These are phyloP conservation scores for Mallateleia sp. DNA, from an alignment of 2,888 invertebrate species.

Conservation along the genomic window DNA sequence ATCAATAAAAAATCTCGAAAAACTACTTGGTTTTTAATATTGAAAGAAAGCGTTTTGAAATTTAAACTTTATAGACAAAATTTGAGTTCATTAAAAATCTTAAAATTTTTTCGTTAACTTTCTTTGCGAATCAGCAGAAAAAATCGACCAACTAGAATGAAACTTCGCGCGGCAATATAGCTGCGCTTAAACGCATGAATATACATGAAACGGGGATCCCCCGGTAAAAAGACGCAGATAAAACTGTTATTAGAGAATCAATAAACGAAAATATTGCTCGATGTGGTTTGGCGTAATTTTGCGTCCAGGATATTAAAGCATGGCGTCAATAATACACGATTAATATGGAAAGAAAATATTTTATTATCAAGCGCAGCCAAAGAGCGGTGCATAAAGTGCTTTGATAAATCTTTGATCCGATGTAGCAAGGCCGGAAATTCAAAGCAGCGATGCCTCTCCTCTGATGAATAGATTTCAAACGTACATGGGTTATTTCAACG, in stretches of 20 bases:
- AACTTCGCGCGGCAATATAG: too few species aligned
- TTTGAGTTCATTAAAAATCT: too few species aligned
- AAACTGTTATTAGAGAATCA: neutral
- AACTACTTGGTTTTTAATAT: too few species aligned
- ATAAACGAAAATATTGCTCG: constrained; percentile 1
- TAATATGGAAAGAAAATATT: constrained; percentile 32
- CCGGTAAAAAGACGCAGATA: neutral
- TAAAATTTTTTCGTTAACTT: too few species aligned
- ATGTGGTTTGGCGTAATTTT: neutral
- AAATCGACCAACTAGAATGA: too few species aligned
- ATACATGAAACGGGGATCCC: constrained; percentile 2
- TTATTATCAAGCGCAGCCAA: constrained; percentile 15
- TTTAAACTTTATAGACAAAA: too few species aligned
- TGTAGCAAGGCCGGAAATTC: constrained; percentile 51
- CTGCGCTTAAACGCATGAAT: constrained; percentile 24
- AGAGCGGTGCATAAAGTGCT: constrained; percentile 37
- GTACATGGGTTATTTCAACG: too few species aligned
- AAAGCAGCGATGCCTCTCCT: constrained; percentile 42
- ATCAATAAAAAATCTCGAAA: too few species aligned
- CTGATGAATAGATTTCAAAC: constrained; percentile 55
- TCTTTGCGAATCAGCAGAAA: too few species aligned
- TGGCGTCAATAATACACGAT: constrained; percentile 10
- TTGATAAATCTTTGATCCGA: constrained; percentile 64
- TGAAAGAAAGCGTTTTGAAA: too few species aligned
- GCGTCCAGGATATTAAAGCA: neutral